A percentile compares a stretch with the other conserved stretches of the same genome.
Evolutionary conservation across 2,113 vertebrate species (phyloP).

Genomic region (Triplophysa rosa): DNA sequence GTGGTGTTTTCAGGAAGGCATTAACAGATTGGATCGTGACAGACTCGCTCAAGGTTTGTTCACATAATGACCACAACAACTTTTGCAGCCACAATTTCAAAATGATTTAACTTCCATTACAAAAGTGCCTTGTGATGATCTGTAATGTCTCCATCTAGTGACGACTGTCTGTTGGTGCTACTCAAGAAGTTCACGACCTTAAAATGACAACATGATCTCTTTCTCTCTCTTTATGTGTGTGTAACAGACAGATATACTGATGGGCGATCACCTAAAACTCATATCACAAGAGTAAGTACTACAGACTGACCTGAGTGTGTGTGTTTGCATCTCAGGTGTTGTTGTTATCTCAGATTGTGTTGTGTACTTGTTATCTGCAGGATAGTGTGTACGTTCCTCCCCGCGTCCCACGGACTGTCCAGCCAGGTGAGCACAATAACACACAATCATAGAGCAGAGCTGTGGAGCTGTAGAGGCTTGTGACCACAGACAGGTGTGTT

Average conservation of each 20-base stretch:
- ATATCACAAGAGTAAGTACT: background rate
- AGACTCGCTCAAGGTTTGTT: conserved; percentile 12
- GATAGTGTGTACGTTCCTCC: conserved; percentile 26
- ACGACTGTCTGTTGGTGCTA: background rate
- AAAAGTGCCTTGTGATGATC: background rate
- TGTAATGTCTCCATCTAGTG: conserved; percentile 33
- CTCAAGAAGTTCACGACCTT: background rate
- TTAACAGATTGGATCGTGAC: background rate
- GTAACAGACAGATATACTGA: background rate
- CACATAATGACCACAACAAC: no score
- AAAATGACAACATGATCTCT: no score
- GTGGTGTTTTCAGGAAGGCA: background rate
- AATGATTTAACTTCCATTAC: background rate
- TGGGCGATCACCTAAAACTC: background rate
- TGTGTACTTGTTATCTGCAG: conserved; percentile 46
- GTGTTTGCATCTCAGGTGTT: conserved; percentile 16
- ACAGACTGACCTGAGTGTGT: background rate
- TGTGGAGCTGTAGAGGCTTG: no score
- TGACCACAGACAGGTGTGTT: no score
- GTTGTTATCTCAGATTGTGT: background rate
- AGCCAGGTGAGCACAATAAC: conserved; percentile 47
- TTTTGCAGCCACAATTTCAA: no score
- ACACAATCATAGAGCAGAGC: background rate
- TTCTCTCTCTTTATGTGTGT: background rate
- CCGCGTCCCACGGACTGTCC: conserved; percentile 50